phyloP scores from a whole-genome alignment of 2,113 vertebrate genomes.

The Arothron firmamentum region DNA sequence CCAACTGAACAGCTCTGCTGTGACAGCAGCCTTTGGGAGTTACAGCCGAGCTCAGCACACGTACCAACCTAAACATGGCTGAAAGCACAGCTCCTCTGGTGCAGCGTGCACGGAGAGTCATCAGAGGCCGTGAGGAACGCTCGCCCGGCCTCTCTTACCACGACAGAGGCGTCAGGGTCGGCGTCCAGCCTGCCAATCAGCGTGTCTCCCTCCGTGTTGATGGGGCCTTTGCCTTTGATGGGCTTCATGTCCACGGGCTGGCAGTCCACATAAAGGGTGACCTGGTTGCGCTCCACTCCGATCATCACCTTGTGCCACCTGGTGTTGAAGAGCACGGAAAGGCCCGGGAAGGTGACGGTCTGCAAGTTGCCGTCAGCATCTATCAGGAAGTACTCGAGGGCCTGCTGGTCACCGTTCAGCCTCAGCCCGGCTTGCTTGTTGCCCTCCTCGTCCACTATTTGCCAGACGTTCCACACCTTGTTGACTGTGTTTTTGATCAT shows the following conservation, averaged over 20 bases:
- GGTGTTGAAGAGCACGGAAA: constrained; percentile 80
- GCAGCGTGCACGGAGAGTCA: constrained; percentile 2
- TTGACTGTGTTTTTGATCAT: constrained; percentile 79
- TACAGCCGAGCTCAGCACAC: too few species aligned
- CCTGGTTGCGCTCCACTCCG: constrained; percentile 74
- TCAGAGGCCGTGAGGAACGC: too few species aligned
- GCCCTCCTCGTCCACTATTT: constrained; percentile 76
- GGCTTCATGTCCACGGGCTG: constrained; percentile 75
- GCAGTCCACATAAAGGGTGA: constrained; percentile 80
- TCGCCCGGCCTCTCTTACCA: constrained; percentile 63
- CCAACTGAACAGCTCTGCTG: too few species aligned
- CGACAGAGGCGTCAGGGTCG: constrained; percentile 74
- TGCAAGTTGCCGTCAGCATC: constrained; percentile 74
- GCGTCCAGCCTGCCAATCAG: constrained; percentile 77
- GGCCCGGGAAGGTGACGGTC: constrained; percentile 75
- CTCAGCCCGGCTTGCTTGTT: constrained; percentile 76
- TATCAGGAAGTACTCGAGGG: constrained; percentile 79
- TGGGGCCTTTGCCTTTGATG: constrained; percentile 77
- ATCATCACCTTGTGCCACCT: constrained; percentile 84
- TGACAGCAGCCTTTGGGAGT: constrained; percentile 56
- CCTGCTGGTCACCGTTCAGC: constrained; percentile 77
- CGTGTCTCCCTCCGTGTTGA: constrained; percentile 79
- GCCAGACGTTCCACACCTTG: constrained; percentile 83
- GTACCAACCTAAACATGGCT: constrained; percentile 32
- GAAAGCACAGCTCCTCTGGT: constrained; percentile 26